Evolutionary conservation across 1,140 invertebrate genomes (phyloP).

Genomic region (Leptinotarsa texana): DNA sequence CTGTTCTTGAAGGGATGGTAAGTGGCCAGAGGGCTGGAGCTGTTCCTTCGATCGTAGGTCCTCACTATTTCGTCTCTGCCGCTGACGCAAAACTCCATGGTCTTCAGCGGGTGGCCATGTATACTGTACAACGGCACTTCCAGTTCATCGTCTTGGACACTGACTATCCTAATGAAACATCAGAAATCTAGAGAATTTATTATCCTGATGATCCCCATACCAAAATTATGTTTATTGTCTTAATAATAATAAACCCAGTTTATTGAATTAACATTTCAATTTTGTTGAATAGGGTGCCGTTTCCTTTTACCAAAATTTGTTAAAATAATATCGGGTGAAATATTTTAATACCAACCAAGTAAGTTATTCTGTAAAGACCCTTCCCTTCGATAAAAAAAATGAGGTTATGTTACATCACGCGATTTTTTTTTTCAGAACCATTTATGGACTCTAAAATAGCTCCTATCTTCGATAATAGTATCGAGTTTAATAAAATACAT

Average conservation of each 20-base stretch:
- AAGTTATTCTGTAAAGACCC: too few species aligned
- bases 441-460: too few species aligned
- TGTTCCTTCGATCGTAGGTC: slow-evolving; percentile 73
- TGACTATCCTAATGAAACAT: slow-evolving; percentile 62
- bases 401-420: too few species aligned
- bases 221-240: neutral
- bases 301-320: too few species aligned
- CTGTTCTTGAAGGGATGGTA: slow-evolving; percentile 44
- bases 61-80: slow-evolving; percentile 68
- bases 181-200: neutral
- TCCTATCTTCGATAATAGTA: too few species aligned
- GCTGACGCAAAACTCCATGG: slow-evolving; percentile 79
- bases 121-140: slow-evolving; percentile 85
- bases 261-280: too few species aligned
- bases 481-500: too few species aligned
- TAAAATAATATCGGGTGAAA: too few species aligned
- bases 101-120: slow-evolving; percentile 77
- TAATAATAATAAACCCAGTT: neutral
- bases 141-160: slow-evolving; percentile 63
- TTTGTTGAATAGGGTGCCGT: too few species aligned
- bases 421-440: too few species aligned
- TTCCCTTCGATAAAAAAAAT: too few species aligned
- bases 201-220: neutral
- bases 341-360: too few species aligned
- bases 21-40: slow-evolving; percentile 29